Evolutionary conservation across 2,888 invertebrate genomes (phyloP).

Genomic region (Cyclophora albipunctata): DNA sequence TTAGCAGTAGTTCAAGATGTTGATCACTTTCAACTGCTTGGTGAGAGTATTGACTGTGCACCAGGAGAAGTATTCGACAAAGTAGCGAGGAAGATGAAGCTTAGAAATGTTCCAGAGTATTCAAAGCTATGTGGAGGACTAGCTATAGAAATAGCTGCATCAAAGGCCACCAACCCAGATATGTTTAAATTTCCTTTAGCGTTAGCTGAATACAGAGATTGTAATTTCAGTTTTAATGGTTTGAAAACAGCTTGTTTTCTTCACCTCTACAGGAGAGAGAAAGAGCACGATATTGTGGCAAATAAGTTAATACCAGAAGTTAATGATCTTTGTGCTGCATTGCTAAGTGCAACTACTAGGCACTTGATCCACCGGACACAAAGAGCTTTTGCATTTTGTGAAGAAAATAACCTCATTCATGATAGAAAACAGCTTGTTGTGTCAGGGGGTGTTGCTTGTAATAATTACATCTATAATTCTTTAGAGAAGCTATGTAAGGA

Average conservation of each 20-base stretch:
- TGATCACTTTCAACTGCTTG: conserved; percentile 86
- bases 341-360: conserved; percentile 82
- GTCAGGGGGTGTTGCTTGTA: conserved; percentile 98
- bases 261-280: conserved; percentile 77
- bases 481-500: conserved; percentile 81
- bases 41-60: conserved; percentile 87
- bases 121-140: conserved; percentile 86
- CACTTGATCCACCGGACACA: conserved; percentile 91
- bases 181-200: conserved; percentile 81
- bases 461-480: conserved; percentile 84
- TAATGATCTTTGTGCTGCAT: conserved; percentile 89
- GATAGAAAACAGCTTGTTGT: conserved; percentile 82
- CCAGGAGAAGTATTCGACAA: conserved; percentile 97
- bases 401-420: conserved; percentile 79
- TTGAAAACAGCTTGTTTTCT: conserved; percentile 79
- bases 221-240: conserved; percentile 95
- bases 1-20: conserved; percentile 84
- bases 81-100: conserved; percentile 88
- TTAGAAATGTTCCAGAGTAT: conserved; percentile 86
- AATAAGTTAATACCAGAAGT: conserved; percentile 84
- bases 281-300: conserved; percentile 71
- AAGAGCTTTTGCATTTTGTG: conserved; percentile 87
- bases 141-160: conserved; percentile 89
- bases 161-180: conserved; percentile 78
- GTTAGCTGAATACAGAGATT: conserved; percentile 80